A percentile compares a stretch with the other conserved stretches of the same genome.
Conservation (phyloP, 2,888 invertebrate genomes). For the Poecilus cupreus region DNA sequence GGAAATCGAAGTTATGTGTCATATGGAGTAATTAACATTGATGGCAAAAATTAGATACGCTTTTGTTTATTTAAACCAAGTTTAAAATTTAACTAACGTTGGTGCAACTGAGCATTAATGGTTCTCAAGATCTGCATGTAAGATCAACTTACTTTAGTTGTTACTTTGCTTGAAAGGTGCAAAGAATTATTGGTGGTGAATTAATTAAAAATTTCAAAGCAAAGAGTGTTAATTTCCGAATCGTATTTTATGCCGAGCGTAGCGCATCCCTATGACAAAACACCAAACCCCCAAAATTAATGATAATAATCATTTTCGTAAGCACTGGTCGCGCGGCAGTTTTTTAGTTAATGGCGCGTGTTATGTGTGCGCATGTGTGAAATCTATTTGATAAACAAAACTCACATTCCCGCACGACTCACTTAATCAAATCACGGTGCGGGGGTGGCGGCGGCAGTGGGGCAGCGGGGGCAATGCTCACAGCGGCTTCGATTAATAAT, state of each 20-base stretch:
- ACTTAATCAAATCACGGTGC: slow-evolving; percentile 54
- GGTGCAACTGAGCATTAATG: no score
- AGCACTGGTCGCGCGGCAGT: not conserved
- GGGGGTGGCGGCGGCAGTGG: slow-evolving; percentile 7
- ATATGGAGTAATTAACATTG: no score
- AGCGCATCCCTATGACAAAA: not conserved
- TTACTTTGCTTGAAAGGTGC: no score
- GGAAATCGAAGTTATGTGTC: no score
- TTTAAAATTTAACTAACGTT: no score
- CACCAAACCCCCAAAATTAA: slow-evolving; percentile 8
- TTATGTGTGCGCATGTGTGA: slow-evolving; percentile 45
- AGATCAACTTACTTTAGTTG: no score
- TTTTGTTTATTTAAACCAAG: no score
- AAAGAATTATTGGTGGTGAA: no score
- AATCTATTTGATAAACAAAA: slow-evolving; percentile 57
- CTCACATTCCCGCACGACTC: slow-evolving; percentile 34
- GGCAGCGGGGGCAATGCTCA: not conserved
- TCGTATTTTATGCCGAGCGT: not conserved
- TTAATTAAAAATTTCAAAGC: not conserved
- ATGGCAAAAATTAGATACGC: no score
- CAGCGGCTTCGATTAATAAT: slow-evolving; percentile 51
- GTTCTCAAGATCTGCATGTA: no score
- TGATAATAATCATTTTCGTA: slow-evolving; percentile 20
- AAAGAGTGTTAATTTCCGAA: not conserved
- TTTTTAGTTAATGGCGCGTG: slow-evolving; percentile 40